Base-by-base conservation (phyloP, 2,888 invertebrate species). In the Eupelmus urozonus region DNA sequence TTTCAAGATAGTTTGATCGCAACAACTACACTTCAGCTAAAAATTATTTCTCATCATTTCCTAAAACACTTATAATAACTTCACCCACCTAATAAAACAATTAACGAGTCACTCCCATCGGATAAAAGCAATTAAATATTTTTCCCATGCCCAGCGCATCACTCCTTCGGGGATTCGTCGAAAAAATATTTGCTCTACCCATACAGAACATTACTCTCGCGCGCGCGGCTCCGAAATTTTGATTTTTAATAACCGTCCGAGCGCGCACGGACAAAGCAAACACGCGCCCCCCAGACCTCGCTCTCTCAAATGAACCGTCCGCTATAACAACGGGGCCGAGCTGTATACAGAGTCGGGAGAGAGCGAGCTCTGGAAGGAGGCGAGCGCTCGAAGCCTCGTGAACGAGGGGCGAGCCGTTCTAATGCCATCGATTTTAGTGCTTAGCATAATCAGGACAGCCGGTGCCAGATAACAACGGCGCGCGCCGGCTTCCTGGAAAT, bases 371-470 rank as follows among this genome's bases (percentile, higher is more conserved):
- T 51, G 74, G 75, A 71, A 81, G 81, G 74, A 77, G 80, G 78
- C 74, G 20, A 65, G 57, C 13, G 34, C 27, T 65, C 78, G 20
- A 65, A 63, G 16, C 25, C 27, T 65, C 78, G 40, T 25, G 42
- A n/a, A n/a, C n/a, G n/a, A n/a, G n/a, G n/a, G n/a, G n/a, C n/a
- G n/a, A 29, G 45, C 66, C 75, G 74, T 83, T 85, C 85, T 87
- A 87, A 87, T 86, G 84, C 85, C 87, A 88, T 88, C 87, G 88
- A 88, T 88, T 88, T 87, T 85, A 63, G 85, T 86, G 85, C 85
- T 88, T 87, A 88, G 87, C 88, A 88, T 88, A 88, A 88, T 88
- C 85, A 87, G 87, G 80, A 84, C 79, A 78, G 83, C 79, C 84
- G 83, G 80, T 82, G 83, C 76, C 81, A 82, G 84, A 86, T 86